Evolutionary conservation across 2,797 vertebrate genomes (phyloP).

Genomic region (Pterois miles): DNA sequence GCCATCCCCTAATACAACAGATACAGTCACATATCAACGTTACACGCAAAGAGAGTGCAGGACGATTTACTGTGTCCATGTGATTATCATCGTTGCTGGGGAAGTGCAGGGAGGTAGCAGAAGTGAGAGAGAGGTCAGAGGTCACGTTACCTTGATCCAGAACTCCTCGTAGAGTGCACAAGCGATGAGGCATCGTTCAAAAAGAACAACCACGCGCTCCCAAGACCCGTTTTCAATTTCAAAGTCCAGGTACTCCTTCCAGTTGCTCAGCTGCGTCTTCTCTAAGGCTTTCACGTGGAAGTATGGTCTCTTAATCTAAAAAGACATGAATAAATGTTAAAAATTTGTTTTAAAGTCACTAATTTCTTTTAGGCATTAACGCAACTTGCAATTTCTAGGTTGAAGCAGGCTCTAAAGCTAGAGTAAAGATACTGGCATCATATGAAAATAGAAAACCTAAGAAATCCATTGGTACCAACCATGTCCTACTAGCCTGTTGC

Average conservation of each 20-base stretch:
- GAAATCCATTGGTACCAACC: no score
- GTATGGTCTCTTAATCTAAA: slow-evolving; percentile 97
- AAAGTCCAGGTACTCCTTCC: slow-evolving; percentile 99
- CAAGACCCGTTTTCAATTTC: slow-evolving; percentile 98
- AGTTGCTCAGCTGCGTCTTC: slow-evolving; percentile 98
- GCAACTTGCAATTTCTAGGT: no score
- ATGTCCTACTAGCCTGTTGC: fast-evolving
- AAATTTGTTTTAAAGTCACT: no score
- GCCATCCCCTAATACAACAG: slow-evolving; percentile 99
- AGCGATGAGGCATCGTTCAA: slow-evolving; percentile 98
- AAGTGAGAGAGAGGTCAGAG: slow-evolving; percentile 51
- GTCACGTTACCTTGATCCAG: slow-evolving; percentile 94
- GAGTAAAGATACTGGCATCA: no score
- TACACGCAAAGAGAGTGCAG: slow-evolving; percentile 98
- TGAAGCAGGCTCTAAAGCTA: no score
- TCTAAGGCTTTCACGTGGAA: slow-evolving; percentile 99
- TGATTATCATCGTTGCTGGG: slow-evolving; percentile 91
- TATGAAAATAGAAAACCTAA: no score
- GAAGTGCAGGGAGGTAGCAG: slow-evolving; percentile 84
- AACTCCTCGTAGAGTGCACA: slow-evolving; percentile 99
- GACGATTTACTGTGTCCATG: slow-evolving; percentile 93
- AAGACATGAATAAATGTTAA: not conserved
- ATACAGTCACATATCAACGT: slow-evolving; percentile 99
- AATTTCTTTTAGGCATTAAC: no score
- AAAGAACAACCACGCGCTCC: slow-evolving; percentile 96